Percentiles rank a stretch among this genome's conserved stretches.
Evolutionary conservation across 2,113 vertebrate genomes (phyloP).

Genomic region (Centropristis striata): DNA sequence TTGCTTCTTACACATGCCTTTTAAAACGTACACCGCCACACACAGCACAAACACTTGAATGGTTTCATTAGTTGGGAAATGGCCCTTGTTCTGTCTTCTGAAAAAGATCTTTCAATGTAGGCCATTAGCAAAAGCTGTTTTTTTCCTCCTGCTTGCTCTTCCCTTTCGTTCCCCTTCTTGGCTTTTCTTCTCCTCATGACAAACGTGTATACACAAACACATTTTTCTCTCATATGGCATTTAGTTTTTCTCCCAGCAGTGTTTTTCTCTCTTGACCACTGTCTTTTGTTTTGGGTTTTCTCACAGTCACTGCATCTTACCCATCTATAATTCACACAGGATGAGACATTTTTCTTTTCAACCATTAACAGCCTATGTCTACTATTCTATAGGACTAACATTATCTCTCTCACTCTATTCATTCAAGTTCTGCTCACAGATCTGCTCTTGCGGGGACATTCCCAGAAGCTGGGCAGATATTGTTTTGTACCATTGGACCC

Average conservation of each 20-base stretch:
- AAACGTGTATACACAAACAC: conserved; percentile 21
- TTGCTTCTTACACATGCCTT: background rate
- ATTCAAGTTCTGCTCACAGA: conserved; percentile 16
- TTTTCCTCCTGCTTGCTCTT: conserved; percentile 32
- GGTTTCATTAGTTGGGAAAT: conserved; percentile 44
- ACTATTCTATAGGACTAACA: conserved; percentile 10
- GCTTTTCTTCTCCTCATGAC: conserved; percentile 35
- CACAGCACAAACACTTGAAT: conserved; percentile 7
- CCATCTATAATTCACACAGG: conserved; percentile 66
- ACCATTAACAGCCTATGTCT: conserved; percentile 30
- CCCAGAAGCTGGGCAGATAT: background rate
- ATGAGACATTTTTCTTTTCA: conserved; percentile 33
- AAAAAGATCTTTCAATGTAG: conserved; percentile 46
- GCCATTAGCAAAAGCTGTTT: conserved; percentile 48
- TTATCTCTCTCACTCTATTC: conserved; percentile 4
- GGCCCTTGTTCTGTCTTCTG: conserved; percentile 22
- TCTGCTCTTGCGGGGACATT: conserved; percentile 1
- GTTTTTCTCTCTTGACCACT: conserved; percentile 42
- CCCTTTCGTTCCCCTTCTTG: conserved; percentile 26
- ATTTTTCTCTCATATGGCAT: conserved; percentile 28
- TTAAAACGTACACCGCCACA: background rate
- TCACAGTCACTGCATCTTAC: conserved; percentile 50
- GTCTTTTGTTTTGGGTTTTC: conserved; percentile 43
- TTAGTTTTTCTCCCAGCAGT: conserved; percentile 52
- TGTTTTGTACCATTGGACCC: conserved; percentile 21